Evolutionary conservation across 2,113 vertebrate species (phyloP), one percentile per base, ranked within the genome.

Genomic region (Leiothrix lutea): DNA sequence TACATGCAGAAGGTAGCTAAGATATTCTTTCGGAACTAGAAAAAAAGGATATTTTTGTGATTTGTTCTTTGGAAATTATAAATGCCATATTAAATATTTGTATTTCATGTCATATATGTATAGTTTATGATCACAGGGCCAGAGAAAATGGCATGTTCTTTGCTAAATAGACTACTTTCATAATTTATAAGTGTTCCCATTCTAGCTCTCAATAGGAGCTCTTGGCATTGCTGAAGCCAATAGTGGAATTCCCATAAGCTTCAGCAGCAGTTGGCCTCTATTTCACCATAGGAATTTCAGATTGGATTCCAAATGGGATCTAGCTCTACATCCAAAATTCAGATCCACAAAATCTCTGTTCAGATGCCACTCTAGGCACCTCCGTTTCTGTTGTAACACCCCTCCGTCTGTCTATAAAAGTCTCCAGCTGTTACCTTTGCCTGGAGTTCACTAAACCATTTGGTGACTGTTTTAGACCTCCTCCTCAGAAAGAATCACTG

Each of bases 221-320:
- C 48, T 74, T 86, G 67, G 60, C 9, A 2, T 51, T 72, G 40
- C 47, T 86, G 67, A 94, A 94, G 64, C 28, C 65, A 80, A 19
- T 12, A 69, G 42, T 66, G 64, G 86, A 86, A 83, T 73, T 96
- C 78, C 71, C 79, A 62, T 44, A 80, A 65, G 57, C 29, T 93
- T 94, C 54, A 83, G 77, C 80, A 93, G 80, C 45, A 73, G 17
- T 28, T 91, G 71, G 62, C 78, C 62, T 81, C 62, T 87, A 12
- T 92, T 92, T 96, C 70, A 82, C 84, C 62, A 47, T 35, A 64
- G 35, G 47, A 90, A 88, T 83, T 93, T 71, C 66, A 58, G 60
- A 78, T 4, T 53, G 24, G 44, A 51, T 92, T 73, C 81, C 72
- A 90, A 93, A 74, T 5, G 29, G 48, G 47, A 80, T 83, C 62